phyloP scores from a whole-genome alignment of 2,797 vertebrate genomes.

The Periparus ater region DNA sequence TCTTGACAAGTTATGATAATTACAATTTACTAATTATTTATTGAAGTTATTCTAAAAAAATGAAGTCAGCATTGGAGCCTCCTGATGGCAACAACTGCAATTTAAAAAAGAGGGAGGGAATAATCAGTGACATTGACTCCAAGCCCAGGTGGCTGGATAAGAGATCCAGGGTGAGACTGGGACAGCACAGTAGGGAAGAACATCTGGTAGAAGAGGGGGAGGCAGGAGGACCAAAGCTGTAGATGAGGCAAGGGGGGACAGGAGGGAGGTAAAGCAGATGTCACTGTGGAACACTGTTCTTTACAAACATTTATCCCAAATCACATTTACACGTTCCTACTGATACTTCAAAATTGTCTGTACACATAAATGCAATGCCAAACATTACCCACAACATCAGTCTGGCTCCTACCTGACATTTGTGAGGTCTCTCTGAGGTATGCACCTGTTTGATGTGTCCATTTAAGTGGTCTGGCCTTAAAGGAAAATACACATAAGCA shows the following conservation, averaged over 20 bases:
- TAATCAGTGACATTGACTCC: neutral
- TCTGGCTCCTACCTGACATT: conserved; percentile 92
- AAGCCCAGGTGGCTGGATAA: neutral
- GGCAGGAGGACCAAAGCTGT: conserved; percentile 32
- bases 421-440: conserved; percentile 99
- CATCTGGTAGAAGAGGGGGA: neutral
- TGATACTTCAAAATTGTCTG: neutral
- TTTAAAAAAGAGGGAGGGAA: neutral
- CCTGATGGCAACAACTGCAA: conserved; percentile 3
- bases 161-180: conserved; percentile 11
- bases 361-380: neutral
- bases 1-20: neutral
- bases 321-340: neutral
- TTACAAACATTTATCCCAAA: neutral
- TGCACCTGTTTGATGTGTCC: conserved; percentile 99
- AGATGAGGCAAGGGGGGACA: neutral
- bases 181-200: conserved; percentile 28
- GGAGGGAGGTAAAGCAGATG: conserved; percentile 41
- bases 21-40: neutral
- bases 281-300: neutral
- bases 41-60: neutral
- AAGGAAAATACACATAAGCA: conserved; percentile 65
- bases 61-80: neutral
- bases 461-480: conserved; percentile 97
- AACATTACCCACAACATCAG: neutral